A percentile compares a stretch with the other conserved stretches of the same genome.
These are phyloP conservation scores for Meloe dianella DNA, from an alignment of 2,888 invertebrate genomes.

Conservation along the genomic window DNA sequence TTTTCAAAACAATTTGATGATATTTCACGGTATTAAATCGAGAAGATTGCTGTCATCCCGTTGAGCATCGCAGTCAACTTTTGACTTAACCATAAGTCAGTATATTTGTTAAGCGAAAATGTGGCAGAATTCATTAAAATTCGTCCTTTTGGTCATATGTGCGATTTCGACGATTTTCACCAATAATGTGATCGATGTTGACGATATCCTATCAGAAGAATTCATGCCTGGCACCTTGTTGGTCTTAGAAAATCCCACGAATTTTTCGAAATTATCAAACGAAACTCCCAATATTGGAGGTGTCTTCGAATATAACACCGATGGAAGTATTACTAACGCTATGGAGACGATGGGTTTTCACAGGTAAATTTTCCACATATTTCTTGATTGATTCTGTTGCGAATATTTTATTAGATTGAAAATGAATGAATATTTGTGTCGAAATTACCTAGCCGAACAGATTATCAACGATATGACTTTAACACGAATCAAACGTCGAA, in stretches of 20 bases:
- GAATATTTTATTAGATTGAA: constrained; percentile 65
- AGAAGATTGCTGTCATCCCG: constrained; percentile 32
- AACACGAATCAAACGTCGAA: constrained; percentile 58
- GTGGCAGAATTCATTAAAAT: background rate
- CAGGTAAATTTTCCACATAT: constrained; percentile 61
- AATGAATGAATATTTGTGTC: constrained; percentile 81
- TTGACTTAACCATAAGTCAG: background rate
- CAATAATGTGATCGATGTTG: constrained; percentile 58
- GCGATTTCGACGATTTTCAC: background rate
- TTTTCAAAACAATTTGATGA: constrained; percentile 34
- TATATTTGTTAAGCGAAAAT: background rate
- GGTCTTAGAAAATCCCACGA: constrained; percentile 57
- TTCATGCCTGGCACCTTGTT: constrained; percentile 73
- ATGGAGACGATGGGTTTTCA: constrained; percentile 72
- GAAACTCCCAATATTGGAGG: constrained; percentile 19
- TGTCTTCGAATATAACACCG: constrained; percentile 33
- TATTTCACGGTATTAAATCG: constrained; percentile 37
- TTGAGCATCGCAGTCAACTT: constrained; percentile 3
- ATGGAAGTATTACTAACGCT: constrained; percentile 70
- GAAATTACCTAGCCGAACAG: constrained; percentile 76
- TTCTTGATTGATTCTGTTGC: background rate
- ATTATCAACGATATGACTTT: constrained; percentile 69
- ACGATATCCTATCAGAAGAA: constrained; percentile 74
- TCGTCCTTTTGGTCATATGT: background rate
- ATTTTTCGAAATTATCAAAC: constrained; percentile 30